phyloP scores from a whole-genome alignment of 2,113 vertebrate species.

The Hyla sarda region DNA sequence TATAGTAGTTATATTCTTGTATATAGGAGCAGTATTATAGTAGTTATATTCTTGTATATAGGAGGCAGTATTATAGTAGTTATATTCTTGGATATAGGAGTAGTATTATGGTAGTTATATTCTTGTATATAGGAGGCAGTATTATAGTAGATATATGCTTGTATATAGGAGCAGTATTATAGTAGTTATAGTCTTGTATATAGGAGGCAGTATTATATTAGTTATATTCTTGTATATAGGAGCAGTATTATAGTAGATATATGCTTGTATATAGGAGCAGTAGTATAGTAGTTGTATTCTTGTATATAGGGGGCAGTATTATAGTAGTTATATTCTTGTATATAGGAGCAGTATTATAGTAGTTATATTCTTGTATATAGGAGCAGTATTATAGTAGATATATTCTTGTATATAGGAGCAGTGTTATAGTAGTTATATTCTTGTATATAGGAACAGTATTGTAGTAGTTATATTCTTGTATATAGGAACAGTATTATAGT shows the following conservation, averaged over 20 bases:
- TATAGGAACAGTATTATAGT: no score
- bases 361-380: not conserved
- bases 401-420: not conserved
- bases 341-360: not conserved
- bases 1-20: no score
- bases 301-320: not conserved
- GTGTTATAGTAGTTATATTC: not conserved
- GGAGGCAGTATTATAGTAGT: constrained; percentile 2
- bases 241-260: constrained; percentile 1
- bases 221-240: constrained; percentile 6
- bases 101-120: not conserved
- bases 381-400: constrained; percentile 5
- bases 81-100: not conserved
- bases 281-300: no score
- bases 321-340: constrained; percentile 10
- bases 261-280: not conserved
- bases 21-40: no score
- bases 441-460: no score
- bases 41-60: no score
- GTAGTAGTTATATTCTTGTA: no score
- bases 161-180: constrained; percentile 1
- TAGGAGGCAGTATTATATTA: not conserved
- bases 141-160: not conserved
- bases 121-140: not conserved
- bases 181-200: not conserved